Evolutionary conservation across 2,888 invertebrate species (phyloP).

Genomic region (Hesperia comma): DNA sequence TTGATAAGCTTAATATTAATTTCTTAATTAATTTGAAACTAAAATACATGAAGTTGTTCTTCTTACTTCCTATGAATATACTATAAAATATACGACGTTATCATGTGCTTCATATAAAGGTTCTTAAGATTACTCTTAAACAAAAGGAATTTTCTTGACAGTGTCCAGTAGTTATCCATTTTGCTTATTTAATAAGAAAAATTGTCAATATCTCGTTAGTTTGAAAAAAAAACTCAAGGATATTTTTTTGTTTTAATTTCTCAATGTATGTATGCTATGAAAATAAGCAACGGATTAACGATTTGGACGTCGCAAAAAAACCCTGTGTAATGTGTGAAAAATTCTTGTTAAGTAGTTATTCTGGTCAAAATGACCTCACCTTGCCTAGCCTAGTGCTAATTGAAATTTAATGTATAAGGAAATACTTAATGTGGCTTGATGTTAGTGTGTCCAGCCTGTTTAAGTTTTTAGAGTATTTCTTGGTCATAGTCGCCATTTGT

Average conservation of each 20-base stretch:
- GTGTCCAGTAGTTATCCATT: too few species aligned
- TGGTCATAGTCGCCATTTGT: background rate
- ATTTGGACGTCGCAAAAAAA: slow-evolving; percentile 9
- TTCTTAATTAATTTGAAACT: too few species aligned
- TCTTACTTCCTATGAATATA: too few species aligned
- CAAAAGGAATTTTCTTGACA: too few species aligned
- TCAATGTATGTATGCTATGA: background rate
- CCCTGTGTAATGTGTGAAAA: slow-evolving; percentile 18
- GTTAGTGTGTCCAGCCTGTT: slow-evolving; percentile 4
- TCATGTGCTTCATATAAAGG: too few species aligned
- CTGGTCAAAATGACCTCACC: slow-evolving; percentile 27
- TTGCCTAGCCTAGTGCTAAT: slow-evolving; percentile 25
- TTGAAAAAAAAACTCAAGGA: background rate
- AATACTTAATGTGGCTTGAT: slow-evolving; percentile 2
- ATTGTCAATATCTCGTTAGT: too few species aligned
- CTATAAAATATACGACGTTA: too few species aligned
- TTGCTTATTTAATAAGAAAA: too few species aligned
- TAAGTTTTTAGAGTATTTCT: background rate
- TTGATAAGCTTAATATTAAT: too few species aligned
- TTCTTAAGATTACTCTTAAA: too few species aligned
- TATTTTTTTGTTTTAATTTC: background rate
- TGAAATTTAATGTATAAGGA: slow-evolving; percentile 32
- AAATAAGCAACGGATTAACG: background rate
- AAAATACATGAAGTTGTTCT: too few species aligned
- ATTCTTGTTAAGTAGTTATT: slow-evolving; percentile 21